A percentile compares a stretch with the other conserved stretches of the same genome.
Conservation (phyloP, 2,113 vertebrate species). For the Tyto alba region DNA sequence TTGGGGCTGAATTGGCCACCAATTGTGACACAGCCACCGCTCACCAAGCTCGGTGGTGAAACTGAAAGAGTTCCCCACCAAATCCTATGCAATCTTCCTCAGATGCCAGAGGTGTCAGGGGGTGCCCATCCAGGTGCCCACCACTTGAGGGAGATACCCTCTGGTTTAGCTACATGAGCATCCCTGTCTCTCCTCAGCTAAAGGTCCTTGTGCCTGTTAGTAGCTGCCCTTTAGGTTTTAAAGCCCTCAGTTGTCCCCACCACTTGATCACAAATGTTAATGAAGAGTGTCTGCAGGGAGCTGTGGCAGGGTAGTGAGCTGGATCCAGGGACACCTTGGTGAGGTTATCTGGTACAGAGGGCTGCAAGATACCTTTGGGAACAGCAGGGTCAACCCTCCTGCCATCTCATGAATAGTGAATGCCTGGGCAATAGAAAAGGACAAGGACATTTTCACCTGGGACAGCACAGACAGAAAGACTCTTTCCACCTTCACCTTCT, state of each 20-base stretch:
- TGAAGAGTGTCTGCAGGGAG: background rate
- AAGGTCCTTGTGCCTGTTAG: background rate
- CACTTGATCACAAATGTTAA: background rate
- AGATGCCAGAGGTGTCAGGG: rapidly evolving
- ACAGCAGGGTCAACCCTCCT: background rate
- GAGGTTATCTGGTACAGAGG: too few relatives aligned
- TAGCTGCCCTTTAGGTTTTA: background rate
- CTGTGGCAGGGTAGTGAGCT: rapidly evolving
- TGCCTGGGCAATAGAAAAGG: too few relatives aligned
- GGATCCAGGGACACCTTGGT: background rate
- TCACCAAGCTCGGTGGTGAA: background rate
- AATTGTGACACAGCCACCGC: too few relatives aligned
- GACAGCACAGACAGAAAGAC: background rate
- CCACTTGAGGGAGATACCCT: background rate
- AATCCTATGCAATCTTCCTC: background rate
- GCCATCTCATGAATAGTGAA: background rate
- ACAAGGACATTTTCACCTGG: background rate
- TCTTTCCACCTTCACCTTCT: background rate
- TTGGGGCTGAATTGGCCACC: background rate
- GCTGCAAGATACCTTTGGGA: background rate
- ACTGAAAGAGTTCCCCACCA: background rate
- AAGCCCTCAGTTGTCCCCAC: background rate
- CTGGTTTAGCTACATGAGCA: rapidly evolving
- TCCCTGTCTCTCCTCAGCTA: background rate
- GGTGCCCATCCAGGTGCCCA: background rate